Evolutionary conservation across 2,113 vertebrate genomes (phyloP), one percentile per base, ranked within the genome.

Genomic region (Triplophysa dalaica): DNA sequence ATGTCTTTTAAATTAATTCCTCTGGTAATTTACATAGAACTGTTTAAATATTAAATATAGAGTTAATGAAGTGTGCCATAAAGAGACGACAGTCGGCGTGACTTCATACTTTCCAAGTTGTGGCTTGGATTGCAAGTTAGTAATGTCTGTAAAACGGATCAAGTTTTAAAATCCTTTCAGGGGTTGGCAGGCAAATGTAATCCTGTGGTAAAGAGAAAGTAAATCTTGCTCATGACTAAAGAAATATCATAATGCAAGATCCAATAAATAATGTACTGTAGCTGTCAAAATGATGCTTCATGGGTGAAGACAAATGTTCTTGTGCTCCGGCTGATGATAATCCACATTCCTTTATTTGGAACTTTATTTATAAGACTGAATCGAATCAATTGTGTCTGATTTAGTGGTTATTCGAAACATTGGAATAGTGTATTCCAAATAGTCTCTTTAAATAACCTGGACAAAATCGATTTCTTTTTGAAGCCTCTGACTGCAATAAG

Each of bases 41-140:
- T 48, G n/a, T 26, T 21, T 29, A 4, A 19, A 48, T 33, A 45
- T 70, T 26, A 56, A 73, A 54, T 75, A 3, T 9, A 21, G n/a
- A 58, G 54, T 50, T 52, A 26, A 81, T 54, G 58, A 50, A 74
- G 64, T 63, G 17, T 58, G 64, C 79, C 26, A 33, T 45, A 75
- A 22, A 29, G 43, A 78, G 68, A 67, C 19, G 9, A 3, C 41
- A 9, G 61, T 74, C 65, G 14, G 58, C n/a, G 22, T 62, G 65
- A 84, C 69, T 84, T 84, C 82, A 83, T 81, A 64, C 62, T 84
- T 84, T 84, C 75, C 83, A 45, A 38, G 43, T 84, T 19, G 69
- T 69, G 79, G 83, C 77, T 74, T 81, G 79, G 83, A 77, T 70
- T 54, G 54, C 19, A 10, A 43, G 45, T 48, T 41, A 50, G 52